These are phyloP conservation scores for Wiebesia pumilae DNA, from an alignment of 1,140 invertebrate species.

Conservation along the genomic window DNA sequence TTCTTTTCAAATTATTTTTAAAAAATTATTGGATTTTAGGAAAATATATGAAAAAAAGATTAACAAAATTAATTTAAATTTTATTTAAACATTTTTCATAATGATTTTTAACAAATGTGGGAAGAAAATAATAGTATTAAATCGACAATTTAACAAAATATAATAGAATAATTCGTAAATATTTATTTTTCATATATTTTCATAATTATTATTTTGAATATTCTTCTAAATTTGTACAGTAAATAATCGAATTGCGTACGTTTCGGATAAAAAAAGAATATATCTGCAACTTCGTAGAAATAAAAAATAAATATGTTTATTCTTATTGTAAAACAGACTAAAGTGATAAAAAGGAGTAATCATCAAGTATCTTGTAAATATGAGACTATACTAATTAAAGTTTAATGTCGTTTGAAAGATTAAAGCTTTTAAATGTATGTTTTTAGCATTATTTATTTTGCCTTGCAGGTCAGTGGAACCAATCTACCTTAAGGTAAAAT, in stretches of 20 bases:
- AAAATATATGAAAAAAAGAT: conserved; percentile 31
- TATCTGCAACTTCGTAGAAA: not conserved
- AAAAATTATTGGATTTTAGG: not conserved
- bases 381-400: conserved; percentile 68
- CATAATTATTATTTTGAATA: conserved; percentile 24
- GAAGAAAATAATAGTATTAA: not conserved
- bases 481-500: not conserved
- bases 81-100: not conserved
- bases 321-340: conserved; percentile 49
- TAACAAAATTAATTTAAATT: not conserved
- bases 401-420: conserved; percentile 72
- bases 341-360: conserved; percentile 52
- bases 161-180: not conserved
- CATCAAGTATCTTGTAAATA: conserved; percentile 68
- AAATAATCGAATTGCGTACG: conserved; percentile 15
- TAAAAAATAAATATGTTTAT: conserved; percentile 42
- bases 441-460: conserved; percentile 35
- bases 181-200: conserved; percentile 41
- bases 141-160: not conserved
- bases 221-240: conserved; percentile 30
- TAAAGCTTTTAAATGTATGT: conserved; percentile 68
- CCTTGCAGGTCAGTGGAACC: not conserved
- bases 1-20: conserved; percentile 47
- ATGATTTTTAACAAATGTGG: not conserved
- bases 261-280: conserved; percentile 23